These are phyloP conservation scores for Caenorhabditis sulstoni DNA, from an alignment of 2,888 invertebrate species.

Conservation along the genomic window DNA sequence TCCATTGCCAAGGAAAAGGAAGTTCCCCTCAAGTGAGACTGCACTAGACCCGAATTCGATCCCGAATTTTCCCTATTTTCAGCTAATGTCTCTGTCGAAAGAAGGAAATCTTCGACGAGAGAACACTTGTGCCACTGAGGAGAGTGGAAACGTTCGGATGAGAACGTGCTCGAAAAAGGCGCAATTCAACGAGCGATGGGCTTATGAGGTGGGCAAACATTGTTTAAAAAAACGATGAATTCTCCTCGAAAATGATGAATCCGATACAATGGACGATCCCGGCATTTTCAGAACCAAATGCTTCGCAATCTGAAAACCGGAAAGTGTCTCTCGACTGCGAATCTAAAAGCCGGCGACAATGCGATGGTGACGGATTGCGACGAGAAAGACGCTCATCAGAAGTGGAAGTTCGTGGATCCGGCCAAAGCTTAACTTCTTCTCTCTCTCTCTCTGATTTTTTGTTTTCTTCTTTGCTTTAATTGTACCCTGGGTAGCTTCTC, in stretches of 20 bases:
- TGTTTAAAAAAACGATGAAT: no score
- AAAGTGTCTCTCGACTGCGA: slow-evolving; percentile 81
- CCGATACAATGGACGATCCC: no score
- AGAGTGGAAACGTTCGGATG: slow-evolving; percentile 67
- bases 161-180: slow-evolving; percentile 77
- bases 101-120: slow-evolving; percentile 77
- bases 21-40: slow-evolving; percentile 74
- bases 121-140: slow-evolving; percentile 74
- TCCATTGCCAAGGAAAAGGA: slow-evolving; percentile 77
- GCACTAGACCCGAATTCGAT: no score
- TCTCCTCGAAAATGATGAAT: no score
- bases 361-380: slow-evolving; percentile 76
- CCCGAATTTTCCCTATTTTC: no score
- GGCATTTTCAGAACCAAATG: slow-evolving; percentile 69
- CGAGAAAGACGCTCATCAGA: slow-evolving; percentile 57
- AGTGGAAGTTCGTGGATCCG: slow-evolving; percentile 61
- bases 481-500: slow-evolving; percentile 7
- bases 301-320: slow-evolving; percentile 80
- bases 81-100: slow-evolving; percentile 76
- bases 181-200: slow-evolving; percentile 76
- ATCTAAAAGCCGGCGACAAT: slow-evolving; percentile 79
- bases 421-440: slow-evolving; percentile 23
- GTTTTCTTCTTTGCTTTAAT: slow-evolving; percentile 16
- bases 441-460: neutral
- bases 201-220: slow-evolving; percentile 77